phyloP scores from a whole-genome alignment of 2,888 invertebrate species.

The Apoda limacodes region DNA sequence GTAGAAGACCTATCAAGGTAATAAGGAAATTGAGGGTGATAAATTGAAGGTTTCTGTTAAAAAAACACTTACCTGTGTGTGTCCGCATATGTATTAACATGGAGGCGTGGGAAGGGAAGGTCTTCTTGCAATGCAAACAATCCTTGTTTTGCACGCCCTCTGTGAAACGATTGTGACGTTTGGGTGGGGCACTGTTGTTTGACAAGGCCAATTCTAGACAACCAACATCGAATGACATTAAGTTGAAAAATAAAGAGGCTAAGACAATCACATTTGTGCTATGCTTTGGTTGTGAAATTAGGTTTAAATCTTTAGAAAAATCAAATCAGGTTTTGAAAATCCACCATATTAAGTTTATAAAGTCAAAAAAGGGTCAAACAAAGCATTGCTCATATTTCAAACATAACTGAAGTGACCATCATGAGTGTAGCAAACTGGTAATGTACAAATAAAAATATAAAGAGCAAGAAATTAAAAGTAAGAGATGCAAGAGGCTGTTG shows the following conservation, averaged over 20 bases:
- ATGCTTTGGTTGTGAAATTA: constrained; percentile 22
- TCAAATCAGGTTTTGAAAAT: too few relatives aligned
- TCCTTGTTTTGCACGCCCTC: constrained; percentile 69
- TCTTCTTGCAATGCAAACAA: constrained; percentile 78
- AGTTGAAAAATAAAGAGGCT: constrained; percentile 38
- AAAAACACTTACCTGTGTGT: constrained; percentile 68
- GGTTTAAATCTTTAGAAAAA: too few relatives aligned
- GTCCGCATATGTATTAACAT: constrained; percentile 83
- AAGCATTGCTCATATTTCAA: constrained; percentile 29
- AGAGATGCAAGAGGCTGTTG: neutral
- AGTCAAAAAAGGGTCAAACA: constrained; percentile 24
- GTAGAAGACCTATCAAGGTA: too few relatives aligned
- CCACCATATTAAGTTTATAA: too few relatives aligned
- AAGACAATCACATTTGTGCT: constrained; percentile 25
- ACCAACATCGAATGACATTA: constrained; percentile 60
- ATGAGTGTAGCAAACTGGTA: constrained; percentile 41
- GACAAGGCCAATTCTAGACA: constrained; percentile 80
- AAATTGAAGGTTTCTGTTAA: too few relatives aligned
- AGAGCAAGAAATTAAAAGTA: neutral
- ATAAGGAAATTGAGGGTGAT: too few relatives aligned
- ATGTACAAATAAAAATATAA: constrained; percentile 2
- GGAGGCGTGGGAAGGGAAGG: constrained; percentile 82
- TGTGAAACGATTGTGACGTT: constrained; percentile 71
- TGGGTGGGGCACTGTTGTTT: constrained; percentile 77
- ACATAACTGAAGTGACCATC: constrained; percentile 66